Evolutionary conservation across 2,888 invertebrate genomes (phyloP), one percentile per base, ranked within the genome.

Genomic region (Ariolimax columbianus): DNA sequence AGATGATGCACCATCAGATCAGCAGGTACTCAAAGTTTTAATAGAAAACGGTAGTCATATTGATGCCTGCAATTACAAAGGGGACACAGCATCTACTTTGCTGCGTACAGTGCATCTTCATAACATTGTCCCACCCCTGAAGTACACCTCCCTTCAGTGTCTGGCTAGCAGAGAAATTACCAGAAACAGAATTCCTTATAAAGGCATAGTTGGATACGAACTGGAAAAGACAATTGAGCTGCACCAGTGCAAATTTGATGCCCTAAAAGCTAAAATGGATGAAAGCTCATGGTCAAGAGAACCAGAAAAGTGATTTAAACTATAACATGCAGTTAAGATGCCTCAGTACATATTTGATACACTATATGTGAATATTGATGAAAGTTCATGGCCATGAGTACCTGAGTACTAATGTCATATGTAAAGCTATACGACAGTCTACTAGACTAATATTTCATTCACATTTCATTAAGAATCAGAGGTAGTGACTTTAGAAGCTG

Each of bases 11-110:
- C 90, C 90, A 59, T 77, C 77, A 23, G 96, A 96, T 91, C 96
- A 96, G 0, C 96, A 96, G 72, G 95, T 98, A 70, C 96, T 97
- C 0, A 95, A 96, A 89, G 95, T 96, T 17, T 95, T 99, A 11
- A 95, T 98, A 0, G 95, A 96, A 9, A 95, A 96, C 92, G 98
- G 98, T 85, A 97, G 97, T 0, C 97, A 98, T 94, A 95, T 97
- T 87, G 97, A 97, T 95, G 96, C 96, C 40, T 91, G 92, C 55
- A 94, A 94, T 87, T 85, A 88, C 26, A 91, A 92, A 51, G 89
- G 90, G 70, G 91, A 92, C 83, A 92, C 91, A 33, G 90, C 93
- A 19, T 88, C 93, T 88, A 90, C 92, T 85, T 90, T 94, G 82
- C 91, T 94, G 81, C 89, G 89, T 47, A 91, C 90, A 33, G 89